Evolutionary conservation across 2,797 vertebrate genomes (phyloP).

Genomic region (Tokudaia muenninki): DNA sequence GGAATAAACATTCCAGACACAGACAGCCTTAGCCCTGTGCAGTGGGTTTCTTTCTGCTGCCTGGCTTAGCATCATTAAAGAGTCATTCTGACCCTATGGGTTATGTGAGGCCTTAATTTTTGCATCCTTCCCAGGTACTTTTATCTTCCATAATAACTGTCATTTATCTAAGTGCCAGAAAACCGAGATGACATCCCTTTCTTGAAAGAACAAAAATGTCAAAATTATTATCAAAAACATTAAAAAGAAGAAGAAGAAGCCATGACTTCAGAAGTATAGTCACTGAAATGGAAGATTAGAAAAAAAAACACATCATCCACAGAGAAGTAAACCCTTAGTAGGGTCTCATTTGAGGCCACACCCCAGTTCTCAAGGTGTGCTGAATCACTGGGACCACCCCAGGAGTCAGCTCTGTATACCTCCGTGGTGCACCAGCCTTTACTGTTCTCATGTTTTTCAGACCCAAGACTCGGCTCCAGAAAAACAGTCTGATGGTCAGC

Average conservation of each 20-base stretch:
- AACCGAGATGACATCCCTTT: not conserved
- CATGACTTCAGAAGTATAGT: not conserved
- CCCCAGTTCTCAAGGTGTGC: fast-evolving
- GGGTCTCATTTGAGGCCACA: not conserved
- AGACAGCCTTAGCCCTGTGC: not conserved
- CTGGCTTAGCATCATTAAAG: not conserved
- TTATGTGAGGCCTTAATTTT: constrained; percentile 18
- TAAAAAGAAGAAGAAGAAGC: not conserved
- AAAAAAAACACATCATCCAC: not conserved
- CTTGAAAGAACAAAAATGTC: constrained; percentile 35
- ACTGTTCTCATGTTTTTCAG: not conserved
- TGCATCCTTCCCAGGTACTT: constrained; percentile 18
- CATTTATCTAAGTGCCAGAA: not conserved
- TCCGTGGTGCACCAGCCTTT: too few species aligned
- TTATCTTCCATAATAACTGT: not conserved
- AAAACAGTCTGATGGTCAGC: fast-evolving
- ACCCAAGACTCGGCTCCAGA: not conserved
- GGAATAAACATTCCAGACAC: too few species aligned
- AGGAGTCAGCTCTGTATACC: not conserved
- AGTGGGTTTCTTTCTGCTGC: not conserved
- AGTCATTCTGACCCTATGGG: not conserved
- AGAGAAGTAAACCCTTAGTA: not conserved
- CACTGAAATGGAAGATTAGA: not conserved
- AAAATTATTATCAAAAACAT: not conserved
- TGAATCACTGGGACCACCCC: fast-evolving